A percentile compares a stretch with the other conserved stretches of the same genome.
Evolutionary conservation across 2,113 vertebrate species (phyloP).

Genomic region (Carlito syrichta): DNA sequence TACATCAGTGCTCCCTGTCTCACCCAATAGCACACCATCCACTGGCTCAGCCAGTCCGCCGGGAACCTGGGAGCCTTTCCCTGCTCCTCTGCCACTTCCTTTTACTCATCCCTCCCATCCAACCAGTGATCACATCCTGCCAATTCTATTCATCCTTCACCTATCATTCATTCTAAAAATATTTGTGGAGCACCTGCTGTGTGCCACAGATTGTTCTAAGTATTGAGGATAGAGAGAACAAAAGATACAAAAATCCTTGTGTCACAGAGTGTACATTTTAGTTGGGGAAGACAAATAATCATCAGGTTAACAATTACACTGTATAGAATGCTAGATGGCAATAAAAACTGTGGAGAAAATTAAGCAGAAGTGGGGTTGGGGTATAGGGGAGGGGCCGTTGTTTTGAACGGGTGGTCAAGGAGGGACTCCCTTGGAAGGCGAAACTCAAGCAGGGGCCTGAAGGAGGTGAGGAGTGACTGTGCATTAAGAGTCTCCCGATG

Average conservation of each 20-base stretch:
- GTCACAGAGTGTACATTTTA: neutral
- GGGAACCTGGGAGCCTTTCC: neutral
- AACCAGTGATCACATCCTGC: neutral
- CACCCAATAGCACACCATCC: neutral
- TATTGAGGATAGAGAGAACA: neutral
- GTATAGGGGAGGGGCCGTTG: neutral
- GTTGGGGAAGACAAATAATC: neutral
- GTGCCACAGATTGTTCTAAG: neutral
- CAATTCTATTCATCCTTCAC: neutral
- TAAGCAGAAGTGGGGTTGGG: neutral
- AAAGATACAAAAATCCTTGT: neutral
- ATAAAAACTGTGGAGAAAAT: neutral
- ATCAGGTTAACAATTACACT: neutral
- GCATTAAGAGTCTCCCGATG: neutral
- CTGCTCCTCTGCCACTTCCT: neutral
- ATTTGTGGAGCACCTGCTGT: neutral
- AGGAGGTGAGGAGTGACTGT: neutral
- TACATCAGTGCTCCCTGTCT: neutral
- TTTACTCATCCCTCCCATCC: neutral
- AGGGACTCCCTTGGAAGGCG: neutral
- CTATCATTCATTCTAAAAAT: neutral
- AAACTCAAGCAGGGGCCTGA: neutral
- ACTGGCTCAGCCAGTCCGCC: neutral
- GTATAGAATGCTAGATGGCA: neutral
- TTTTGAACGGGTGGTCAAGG: neutral